Conservation (phyloP, 2,888 invertebrate genomes). For the Smittia aterrima region DNA sequence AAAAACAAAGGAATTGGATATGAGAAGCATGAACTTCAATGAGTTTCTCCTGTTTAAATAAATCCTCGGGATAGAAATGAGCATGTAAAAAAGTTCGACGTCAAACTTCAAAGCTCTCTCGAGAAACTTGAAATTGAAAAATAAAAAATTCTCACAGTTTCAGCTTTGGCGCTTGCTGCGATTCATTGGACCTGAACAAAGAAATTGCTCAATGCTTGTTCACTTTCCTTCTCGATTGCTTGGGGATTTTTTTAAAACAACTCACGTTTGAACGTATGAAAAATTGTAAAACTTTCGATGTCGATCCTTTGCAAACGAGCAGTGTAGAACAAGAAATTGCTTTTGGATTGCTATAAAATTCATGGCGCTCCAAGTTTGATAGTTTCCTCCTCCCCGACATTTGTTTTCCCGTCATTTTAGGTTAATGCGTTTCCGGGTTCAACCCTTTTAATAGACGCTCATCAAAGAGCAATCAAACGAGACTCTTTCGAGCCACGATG, state of each 20-base stretch:
- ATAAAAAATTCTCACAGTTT: background rate
- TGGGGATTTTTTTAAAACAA: slow-evolving; percentile 15
- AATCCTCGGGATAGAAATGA: background rate
- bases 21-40: slow-evolving; percentile 15
- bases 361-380: background rate
- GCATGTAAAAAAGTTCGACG: slow-evolving; percentile 11
- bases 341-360: background rate
- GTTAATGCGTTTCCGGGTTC: background rate
- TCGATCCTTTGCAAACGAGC: background rate
- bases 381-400: too few species aligned
- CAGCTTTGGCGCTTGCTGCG: background rate
- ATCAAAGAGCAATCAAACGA: slow-evolving; percentile 7
- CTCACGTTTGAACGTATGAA: slow-evolving; percentile 19
- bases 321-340: background rate
- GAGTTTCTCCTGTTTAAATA: slow-evolving; percentile 4
- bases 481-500: background rate
- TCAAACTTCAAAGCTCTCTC: slow-evolving; percentile 9
- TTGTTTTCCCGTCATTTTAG: background rate
- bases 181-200: too few species aligned
- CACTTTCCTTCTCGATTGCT: background rate
- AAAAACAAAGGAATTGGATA: slow-evolving; percentile 12
- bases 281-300: background rate
- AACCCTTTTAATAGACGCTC: background rate
- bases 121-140: slow-evolving; percentile 8
- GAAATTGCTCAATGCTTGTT: too few species aligned